Evolutionary conservation across 2,888 invertebrate genomes (phyloP), one percentile per base, ranked within the genome.

Genomic region (Drosophila greeni): DNA sequence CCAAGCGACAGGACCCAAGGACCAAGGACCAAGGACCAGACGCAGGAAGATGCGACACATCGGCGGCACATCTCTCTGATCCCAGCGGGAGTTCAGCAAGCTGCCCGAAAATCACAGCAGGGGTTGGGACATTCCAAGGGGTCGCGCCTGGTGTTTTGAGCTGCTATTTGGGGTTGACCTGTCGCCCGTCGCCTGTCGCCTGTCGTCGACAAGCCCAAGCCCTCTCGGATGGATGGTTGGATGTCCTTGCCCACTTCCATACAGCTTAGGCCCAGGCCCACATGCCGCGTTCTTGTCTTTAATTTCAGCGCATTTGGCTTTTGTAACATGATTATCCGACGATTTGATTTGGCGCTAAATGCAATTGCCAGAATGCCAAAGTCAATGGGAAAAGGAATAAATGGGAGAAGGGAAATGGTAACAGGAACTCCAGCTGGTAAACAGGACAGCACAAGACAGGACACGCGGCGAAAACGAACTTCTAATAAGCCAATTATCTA

Each of bases 241-340:
- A 34, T 62, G 62, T 64, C 36, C 64, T 51, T 31, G 47, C 26
- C 8, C 18, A 37, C 37, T 31, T 18, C 24, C 18, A 31, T 51
- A 65, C 66, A 47, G 59, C 59, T 43, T n/a, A 3, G n/a, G 29
- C 24, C 29, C 42, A 14, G 9, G 62, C 34, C 73, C 82, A 71
- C 83, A 78, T 77, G 77, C 77, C 70, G 18, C 31, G 78, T 69
- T 80, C 83, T 82, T 82, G 76, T 82, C 85, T 85, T 85, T 83
- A 85, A 86, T 85, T 86, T 81, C 76, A 70, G 75, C 78, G 73
- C 84, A 86, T 84, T 87, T 87, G 86, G 87, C 87, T 87, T 88
- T 88, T 88, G 84, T 88, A 88, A 88, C 87, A 79, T 87, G 88
- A 88, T 88, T 88, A 88, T 87, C 87, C 77, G 85, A 82, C 88